phyloP scores from a whole-genome alignment of 2,888 invertebrate genomes.

The Bellardia pandia region DNA sequence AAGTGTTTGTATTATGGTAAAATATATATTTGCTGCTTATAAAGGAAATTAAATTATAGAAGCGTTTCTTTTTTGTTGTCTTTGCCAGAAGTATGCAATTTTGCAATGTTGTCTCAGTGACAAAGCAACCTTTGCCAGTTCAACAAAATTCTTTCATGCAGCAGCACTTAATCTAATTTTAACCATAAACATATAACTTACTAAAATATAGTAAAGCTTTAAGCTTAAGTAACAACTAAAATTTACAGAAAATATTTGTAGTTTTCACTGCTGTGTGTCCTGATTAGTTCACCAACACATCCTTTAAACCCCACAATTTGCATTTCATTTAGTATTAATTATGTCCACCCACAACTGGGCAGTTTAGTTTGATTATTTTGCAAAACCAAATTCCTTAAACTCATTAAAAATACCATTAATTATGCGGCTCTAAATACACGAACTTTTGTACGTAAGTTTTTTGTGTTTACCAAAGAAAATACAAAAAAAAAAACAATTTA shows the following conservation, averaged over 20 bases:
- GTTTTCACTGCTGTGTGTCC: not conserved
- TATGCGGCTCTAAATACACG: not conserved
- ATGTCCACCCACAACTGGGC: too few species aligned
- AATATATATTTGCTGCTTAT: conserved; percentile 1
- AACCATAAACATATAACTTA: not conserved
- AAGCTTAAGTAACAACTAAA: not conserved
- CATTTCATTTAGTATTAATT: too few species aligned
- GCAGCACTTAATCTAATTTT: conserved; percentile 21
- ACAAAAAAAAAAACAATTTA: not conserved
- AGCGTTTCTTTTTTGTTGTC: conserved; percentile 2
- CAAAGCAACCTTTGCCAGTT: conserved; percentile 1
- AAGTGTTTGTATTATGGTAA: conserved; percentile 24
- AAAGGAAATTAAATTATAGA: conserved; percentile 25
- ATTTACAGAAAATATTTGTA: not conserved
- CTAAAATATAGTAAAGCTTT: not conserved
- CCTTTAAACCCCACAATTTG: not conserved
- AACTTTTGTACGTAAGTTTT: not conserved
- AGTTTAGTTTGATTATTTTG: too few species aligned
- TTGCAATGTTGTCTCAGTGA: conserved; percentile 12
- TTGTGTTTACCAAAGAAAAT: too few species aligned
- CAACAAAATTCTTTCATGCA: not conserved
- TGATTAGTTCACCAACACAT: not conserved
- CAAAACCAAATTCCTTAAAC: not conserved
- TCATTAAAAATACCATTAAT: conserved; percentile 19
- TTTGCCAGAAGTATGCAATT: not conserved